A percentile compares a stretch with the other conserved stretches of the same genome.
Conservation (phyloP, 1,140 invertebrate species). For the Temnothorax longispinosus region DNA sequence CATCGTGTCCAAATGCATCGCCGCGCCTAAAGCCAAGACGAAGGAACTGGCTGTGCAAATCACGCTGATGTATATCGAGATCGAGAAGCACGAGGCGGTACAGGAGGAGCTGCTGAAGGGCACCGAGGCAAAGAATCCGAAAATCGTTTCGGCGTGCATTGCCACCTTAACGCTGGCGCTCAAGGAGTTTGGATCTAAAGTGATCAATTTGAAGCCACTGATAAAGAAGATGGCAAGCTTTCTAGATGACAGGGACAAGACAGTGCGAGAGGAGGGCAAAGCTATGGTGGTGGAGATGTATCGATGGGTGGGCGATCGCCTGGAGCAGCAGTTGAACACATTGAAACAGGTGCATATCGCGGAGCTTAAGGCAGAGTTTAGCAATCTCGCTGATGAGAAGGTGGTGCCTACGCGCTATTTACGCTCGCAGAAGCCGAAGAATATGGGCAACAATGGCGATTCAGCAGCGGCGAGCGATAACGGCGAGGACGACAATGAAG, state of each 20-base stretch:
- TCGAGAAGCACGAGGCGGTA: conserved; percentile 97
- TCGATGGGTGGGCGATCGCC: conserved; percentile 94
- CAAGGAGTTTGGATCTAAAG: conserved; percentile 96
- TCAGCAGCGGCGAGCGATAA: conserved; percentile 82
- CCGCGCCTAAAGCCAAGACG: conserved; percentile 95
- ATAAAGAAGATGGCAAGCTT: conserved; percentile 94
- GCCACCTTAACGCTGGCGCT: conserved; percentile 91
- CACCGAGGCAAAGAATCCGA: conserved; percentile 98
- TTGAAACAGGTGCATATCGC: conserved; percentile 96
- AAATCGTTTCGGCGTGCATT: conserved; percentile 96
- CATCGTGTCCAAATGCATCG: conserved; percentile 96
- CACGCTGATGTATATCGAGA: conserved; percentile 97
- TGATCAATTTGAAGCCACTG: conserved; percentile 95
- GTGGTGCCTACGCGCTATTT: conserved; percentile 92
- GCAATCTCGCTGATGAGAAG: conserved; percentile 89
- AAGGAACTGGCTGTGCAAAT: conserved; percentile 96
- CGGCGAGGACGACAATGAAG: conserved; percentile 87
- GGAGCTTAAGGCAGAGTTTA: conserved; percentile 96
- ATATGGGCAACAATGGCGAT: conserved; percentile 81
- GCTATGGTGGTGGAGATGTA: conserved; percentile 96
- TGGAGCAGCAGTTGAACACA: conserved; percentile 94
- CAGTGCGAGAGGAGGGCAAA: conserved; percentile 96
- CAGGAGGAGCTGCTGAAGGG: conserved; percentile 97
- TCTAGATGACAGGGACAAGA: conserved; percentile 96
- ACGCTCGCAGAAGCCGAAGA: conserved; percentile 94